phyloP scores from a whole-genome alignment of 2,113 vertebrate genomes.

The Phocoena phocoena region DNA sequence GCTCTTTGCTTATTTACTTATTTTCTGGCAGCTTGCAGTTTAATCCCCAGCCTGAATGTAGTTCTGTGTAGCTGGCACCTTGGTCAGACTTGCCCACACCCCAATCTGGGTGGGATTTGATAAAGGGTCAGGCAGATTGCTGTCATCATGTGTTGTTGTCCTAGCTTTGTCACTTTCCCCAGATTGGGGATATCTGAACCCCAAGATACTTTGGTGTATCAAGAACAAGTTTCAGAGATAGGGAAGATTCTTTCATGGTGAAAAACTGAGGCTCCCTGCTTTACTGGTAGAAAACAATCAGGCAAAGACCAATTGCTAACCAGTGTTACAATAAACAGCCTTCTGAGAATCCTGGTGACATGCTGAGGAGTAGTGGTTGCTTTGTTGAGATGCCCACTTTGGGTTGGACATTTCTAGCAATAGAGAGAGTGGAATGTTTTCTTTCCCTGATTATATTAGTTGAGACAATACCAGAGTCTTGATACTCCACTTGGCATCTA shows the following conservation, averaged over 20 bases:
- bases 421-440: not conserved
- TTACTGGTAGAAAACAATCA: not conserved
- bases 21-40: not conserved
- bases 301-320: not conserved
- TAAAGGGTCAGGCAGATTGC: not conserved
- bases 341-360: not conserved
- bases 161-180: not conserved
- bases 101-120: not conserved
- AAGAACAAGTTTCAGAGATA: not conserved
- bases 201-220: no score
- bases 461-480: constrained; percentile 58
- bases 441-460: constrained; percentile 49
- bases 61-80: not conserved
- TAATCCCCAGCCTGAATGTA: not conserved
- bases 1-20: not conserved
- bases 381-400: not conserved
- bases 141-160: not conserved
- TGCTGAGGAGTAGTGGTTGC: rapidly evolving
- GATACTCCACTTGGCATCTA: constrained; percentile 48
- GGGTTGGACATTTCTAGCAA: constrained; percentile 8
- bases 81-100: not conserved
- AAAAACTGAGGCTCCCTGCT: not conserved
- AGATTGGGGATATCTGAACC: not conserved
- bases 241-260: not conserved
- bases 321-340: not conserved